These are phyloP conservation scores for Bradypus variegatus DNA, from an alignment of 2,797 vertebrate species.

Conservation along the genomic window DNA sequence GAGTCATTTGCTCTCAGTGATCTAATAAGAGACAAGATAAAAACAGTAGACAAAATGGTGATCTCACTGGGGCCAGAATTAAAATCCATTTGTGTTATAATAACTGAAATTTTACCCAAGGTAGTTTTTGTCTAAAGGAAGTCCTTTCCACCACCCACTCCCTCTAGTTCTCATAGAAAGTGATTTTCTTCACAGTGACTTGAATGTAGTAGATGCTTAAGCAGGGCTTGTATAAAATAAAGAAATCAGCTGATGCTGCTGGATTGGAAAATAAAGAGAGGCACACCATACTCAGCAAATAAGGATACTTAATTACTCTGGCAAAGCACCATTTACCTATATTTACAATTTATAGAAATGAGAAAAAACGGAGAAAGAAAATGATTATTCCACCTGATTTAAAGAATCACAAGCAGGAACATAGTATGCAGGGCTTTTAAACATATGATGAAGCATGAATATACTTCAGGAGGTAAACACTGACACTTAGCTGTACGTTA, in stretches of 20 bases:
- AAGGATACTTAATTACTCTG: neutral
- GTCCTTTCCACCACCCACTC: neutral
- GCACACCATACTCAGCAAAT: neutral
- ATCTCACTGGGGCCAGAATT: neutral
- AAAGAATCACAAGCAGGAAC: neutral
- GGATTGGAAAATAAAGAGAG: neutral
- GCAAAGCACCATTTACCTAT: neutral
- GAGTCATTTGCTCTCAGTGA: conserved; percentile 29
- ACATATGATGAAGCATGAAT: neutral
- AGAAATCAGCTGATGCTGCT: neutral
- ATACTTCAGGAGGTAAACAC: neutral
- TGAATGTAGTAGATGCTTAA: neutral
- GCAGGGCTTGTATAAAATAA: neutral
- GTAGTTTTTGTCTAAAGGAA: neutral
- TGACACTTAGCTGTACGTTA: neutral
- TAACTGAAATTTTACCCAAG: neutral
- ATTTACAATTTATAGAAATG: neutral
- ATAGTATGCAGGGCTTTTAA: neutral
- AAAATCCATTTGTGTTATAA: neutral
- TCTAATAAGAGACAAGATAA: conserved; percentile 19
- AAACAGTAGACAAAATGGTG: neutral
- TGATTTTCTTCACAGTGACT: neutral
- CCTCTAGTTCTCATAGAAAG: neutral
- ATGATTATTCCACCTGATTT: neutral
- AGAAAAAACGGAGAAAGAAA: neutral